Conservation (phyloP, 2,888 invertebrate genomes). For the Hydroisotoma schaefferi region DNA sequence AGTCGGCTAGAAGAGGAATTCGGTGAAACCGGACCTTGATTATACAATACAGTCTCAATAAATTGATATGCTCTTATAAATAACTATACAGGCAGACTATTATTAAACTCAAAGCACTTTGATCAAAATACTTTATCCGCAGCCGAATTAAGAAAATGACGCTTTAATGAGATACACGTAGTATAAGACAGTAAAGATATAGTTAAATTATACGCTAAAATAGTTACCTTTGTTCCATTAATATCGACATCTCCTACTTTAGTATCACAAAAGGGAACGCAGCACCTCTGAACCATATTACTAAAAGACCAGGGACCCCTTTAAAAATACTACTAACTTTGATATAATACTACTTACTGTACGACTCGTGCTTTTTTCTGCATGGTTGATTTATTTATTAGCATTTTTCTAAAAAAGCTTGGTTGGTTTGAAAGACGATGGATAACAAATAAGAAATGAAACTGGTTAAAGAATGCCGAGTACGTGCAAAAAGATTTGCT, state of each 20-base stretch:
- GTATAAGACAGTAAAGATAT: too few species aligned
- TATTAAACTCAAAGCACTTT: too few species aligned
- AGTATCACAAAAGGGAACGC: conserved; percentile 41
- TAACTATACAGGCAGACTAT: too few species aligned
- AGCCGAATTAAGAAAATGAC: too few species aligned
- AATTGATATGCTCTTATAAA: background rate
- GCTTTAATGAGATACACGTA: too few species aligned
- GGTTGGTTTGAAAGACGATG: background rate
- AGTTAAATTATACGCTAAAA: too few species aligned
- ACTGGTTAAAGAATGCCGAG: too few species aligned
- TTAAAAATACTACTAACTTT: background rate
- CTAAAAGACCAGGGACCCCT: background rate
- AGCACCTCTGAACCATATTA: conserved; percentile 40
- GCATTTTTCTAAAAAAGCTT: too few species aligned
- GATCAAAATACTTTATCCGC: too few species aligned
- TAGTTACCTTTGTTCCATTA: conserved; percentile 28
- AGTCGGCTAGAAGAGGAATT: conserved; percentile 34
- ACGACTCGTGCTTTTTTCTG: background rate
- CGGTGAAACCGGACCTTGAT: conserved; percentile 39
- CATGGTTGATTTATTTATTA: background rate
- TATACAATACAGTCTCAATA: too few species aligned
- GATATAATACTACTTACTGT: too few species aligned
- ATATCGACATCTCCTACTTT: conserved; percentile 41
- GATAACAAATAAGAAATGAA: background rate
- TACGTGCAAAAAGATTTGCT: background rate